Evolutionary conservation across 2,888 invertebrate genomes (phyloP).

Genomic region (Phengaris alcon): DNA sequence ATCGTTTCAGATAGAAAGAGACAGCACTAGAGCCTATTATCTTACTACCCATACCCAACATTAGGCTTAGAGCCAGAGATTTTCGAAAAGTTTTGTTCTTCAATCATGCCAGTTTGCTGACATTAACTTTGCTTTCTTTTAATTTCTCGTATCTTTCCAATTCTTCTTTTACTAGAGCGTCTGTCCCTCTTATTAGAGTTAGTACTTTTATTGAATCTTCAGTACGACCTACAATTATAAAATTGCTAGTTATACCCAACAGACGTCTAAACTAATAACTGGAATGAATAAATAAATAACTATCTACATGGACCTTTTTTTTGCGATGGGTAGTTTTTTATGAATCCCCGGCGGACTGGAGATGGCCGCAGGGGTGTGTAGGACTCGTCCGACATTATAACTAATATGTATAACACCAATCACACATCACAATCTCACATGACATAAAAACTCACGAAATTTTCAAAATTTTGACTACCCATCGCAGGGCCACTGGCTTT

Average conservation of each 20-base stretch:
- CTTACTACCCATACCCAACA: conserved; percentile 41
- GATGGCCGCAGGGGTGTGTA: too few species aligned
- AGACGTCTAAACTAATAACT: too few species aligned
- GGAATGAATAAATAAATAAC: too few species aligned
- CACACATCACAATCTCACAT: too few species aligned
- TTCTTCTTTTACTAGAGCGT: conserved; percentile 47
- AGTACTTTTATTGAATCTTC: conserved; percentile 22
- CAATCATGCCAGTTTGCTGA: conserved; percentile 37
- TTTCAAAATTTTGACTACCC: too few species aligned
- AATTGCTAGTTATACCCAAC: neutral
- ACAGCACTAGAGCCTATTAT: conserved; percentile 51
- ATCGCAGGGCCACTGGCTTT: too few species aligned
- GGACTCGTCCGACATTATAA: too few species aligned
- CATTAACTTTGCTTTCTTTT: conserved; percentile 30
- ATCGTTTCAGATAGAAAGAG: conserved; percentile 52
- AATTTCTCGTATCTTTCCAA: conserved; percentile 48
- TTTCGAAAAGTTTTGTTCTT: conserved; percentile 43
- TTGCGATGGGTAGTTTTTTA: too few species aligned
- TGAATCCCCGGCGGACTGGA: too few species aligned
- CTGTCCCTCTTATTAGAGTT: conserved; percentile 7
- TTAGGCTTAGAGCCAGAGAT: conserved; percentile 38
- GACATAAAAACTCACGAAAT: too few species aligned
- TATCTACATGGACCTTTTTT: too few species aligned
- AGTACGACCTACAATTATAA: conserved; percentile 13
- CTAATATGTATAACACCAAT: too few species aligned